Evolutionary conservation across 2,888 invertebrate species (phyloP).

Genomic region (Nomada ruficornis): DNA sequence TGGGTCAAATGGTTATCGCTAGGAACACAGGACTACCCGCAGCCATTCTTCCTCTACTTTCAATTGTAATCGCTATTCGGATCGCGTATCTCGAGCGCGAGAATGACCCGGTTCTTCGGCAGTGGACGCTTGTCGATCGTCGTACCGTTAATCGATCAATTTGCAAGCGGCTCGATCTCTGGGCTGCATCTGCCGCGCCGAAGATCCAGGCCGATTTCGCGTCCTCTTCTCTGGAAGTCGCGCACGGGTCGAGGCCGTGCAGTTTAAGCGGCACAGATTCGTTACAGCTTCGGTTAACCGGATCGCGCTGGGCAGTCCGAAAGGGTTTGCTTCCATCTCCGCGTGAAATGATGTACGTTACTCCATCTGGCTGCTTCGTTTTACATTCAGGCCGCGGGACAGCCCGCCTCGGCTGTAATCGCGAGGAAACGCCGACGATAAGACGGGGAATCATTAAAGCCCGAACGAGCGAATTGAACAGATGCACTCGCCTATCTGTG

Average conservation of each 20-base stretch:
- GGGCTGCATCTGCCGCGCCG: conserved; percentile 27
- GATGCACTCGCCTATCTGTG: conserved; percentile 45
- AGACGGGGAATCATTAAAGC: conserved; percentile 43
- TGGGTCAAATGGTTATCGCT: too few species aligned
- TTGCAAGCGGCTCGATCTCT: conserved; percentile 58
- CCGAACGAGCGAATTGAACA: conserved; percentile 37
- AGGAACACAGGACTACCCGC: too few species aligned
- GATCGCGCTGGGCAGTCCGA: neutral
- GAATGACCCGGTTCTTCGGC: conserved; percentile 45
- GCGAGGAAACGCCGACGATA: conserved; percentile 38
- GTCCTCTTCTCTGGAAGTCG: conserved; percentile 36
- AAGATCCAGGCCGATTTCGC: conserved; percentile 36
- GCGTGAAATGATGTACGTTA: too few species aligned
- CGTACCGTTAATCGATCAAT: conserved; percentile 76
- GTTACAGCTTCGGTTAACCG: conserved; percentile 31
- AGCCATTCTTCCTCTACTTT: too few species aligned
- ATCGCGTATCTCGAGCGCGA: conserved; percentile 41
- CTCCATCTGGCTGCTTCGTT: too few species aligned
- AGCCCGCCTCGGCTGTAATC: conserved; percentile 11
- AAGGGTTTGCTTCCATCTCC: too few species aligned
- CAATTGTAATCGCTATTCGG: conserved; percentile 16
- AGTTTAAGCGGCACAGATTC: conserved; percentile 5
- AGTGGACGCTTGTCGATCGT: conserved; percentile 44
- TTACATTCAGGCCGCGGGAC: too few species aligned
- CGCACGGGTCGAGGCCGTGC: conserved; percentile 11